These are phyloP conservation scores for Furcula furcula DNA, from an alignment of 2,888 invertebrate species.

Conservation along the genomic window DNA sequence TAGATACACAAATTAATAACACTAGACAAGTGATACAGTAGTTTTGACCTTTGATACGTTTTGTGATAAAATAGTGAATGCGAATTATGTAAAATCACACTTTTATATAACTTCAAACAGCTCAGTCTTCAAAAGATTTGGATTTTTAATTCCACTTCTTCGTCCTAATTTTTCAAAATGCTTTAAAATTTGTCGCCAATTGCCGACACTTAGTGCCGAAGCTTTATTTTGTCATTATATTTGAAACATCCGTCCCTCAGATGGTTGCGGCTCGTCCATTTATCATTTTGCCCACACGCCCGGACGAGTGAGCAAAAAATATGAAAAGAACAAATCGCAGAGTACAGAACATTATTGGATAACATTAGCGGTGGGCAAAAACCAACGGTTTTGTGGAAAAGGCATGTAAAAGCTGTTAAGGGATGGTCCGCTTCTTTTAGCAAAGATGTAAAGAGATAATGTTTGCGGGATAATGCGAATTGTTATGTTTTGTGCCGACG, in stretches of 20 bases:
- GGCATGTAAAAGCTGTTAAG: background rate
- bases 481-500: background rate
- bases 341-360: slow-evolving; percentile 26
- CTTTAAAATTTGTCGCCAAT: slow-evolving; percentile 10
- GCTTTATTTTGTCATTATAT: slow-evolving; percentile 44
- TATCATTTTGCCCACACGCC: slow-evolving; percentile 43
- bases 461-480: background rate
- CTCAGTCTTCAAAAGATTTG: too few relatives aligned
- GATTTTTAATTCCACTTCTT: too few relatives aligned
- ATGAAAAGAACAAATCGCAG: slow-evolving; percentile 29
- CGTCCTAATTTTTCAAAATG: too few relatives aligned
- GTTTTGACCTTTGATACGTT: too few relatives aligned
- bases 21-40: too few relatives aligned
- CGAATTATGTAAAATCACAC: too few relatives aligned
- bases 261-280: slow-evolving; percentile 45
- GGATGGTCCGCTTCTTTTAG: background rate
- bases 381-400: slow-evolving; percentile 1
- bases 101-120: too few relatives aligned
- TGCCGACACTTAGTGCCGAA: slow-evolving; percentile 3
- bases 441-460: background rate
- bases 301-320: slow-evolving; percentile 38
- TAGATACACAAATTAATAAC: too few relatives aligned
- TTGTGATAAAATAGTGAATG: too few relatives aligned
- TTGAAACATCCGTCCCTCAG: slow-evolving; percentile 49
- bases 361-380: slow-evolving; percentile 20